Base-by-base conservation (phyloP, 1,140 invertebrate genomes). In the Oryctes rhinoceros region DNA sequence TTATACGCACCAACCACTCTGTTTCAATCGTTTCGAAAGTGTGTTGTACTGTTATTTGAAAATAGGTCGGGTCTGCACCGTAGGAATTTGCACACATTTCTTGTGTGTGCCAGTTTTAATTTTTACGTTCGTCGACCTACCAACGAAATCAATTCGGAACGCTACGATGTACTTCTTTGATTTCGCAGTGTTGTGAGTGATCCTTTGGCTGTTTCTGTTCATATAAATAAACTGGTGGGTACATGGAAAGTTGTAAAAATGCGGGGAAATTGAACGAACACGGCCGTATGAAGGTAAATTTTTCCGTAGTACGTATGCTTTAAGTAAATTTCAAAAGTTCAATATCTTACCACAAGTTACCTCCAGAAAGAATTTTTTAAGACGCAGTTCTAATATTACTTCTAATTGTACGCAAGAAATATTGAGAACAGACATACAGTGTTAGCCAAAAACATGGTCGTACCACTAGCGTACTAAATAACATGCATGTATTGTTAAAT, bases 31-130 rank as follows among this genome's bases (percentile, higher is more conserved):
- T 71, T 71, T 71, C 65, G 65, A 71, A 71, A 71, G 65, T 71
- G 65, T 71, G 65, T 71, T 71, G 65, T 71, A 71, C 65, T 71
- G 65, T 71, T 71, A 71, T 71, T 71, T 71, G 65, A 71, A 71
- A 71, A 71, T 71, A 71, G 65, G 65, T 71, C 65, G 65, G 65
- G 35, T 71, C 65, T 15, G 65, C 65, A 71, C 65, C 65, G 65
- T 71, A 71, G 65, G 65, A 71, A 71, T 71, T 71, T 71, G 65
- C 65, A 71, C 65, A 71, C 65, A 71, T 71, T 71, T 71, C 65
- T 71, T 71, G 65, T 71, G 24, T 71, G 65, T 71, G 65, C 65
- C 65, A 71, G 65, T 71, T 71, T 71, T 24, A 35, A 71, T 71
- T 71, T 71, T 71, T 24, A 71, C 65, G 65, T 71, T 71, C 65